These are phyloP conservation scores for Ascaphus truei DNA, from an alignment of 2,113 vertebrate genomes.

Conservation along the genomic window DNA sequence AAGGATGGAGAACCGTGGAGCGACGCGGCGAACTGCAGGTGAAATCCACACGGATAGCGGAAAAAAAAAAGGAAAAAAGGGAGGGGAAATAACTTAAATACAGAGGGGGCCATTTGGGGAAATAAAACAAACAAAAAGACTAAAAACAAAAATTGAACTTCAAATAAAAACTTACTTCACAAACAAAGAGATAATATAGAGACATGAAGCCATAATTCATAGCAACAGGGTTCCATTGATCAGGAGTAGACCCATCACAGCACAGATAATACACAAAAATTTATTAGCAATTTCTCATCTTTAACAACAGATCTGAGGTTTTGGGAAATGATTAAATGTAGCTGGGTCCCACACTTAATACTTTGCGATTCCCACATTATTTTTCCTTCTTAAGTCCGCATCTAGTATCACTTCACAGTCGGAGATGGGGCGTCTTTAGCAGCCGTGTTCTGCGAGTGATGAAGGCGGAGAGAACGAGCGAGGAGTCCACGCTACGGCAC, in stretches of 20 bases:
- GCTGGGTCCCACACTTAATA: not conserved
- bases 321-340: not conserved
- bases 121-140: constrained; percentile 56
- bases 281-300: constrained; percentile 99
- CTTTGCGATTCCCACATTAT: not conserved
- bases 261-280: constrained; percentile 99
- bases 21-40: constrained; percentile 90
- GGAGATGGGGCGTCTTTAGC: too few species aligned
- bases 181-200: constrained; percentile 76
- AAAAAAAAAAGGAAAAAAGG: constrained; percentile 47
- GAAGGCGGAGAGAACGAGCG: not conserved
- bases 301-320: constrained; percentile 60
- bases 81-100: constrained; percentile 63
- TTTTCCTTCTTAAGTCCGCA: too few species aligned
- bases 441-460: too few species aligned
- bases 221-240: constrained; percentile 97
- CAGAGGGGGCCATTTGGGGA: constrained; percentile 56
- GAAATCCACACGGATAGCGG: constrained; percentile 75
- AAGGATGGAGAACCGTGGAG: constrained; percentile 95
- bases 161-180: constrained; percentile 85
- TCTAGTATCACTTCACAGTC: too few species aligned
- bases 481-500: not conserved
- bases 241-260: constrained; percentile 95
- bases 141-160: constrained; percentile 57
- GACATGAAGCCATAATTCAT: constrained; percentile 97